phyloP scores from a whole-genome alignment of 2,888 invertebrate species.

The Druceiella hillmani region DNA sequence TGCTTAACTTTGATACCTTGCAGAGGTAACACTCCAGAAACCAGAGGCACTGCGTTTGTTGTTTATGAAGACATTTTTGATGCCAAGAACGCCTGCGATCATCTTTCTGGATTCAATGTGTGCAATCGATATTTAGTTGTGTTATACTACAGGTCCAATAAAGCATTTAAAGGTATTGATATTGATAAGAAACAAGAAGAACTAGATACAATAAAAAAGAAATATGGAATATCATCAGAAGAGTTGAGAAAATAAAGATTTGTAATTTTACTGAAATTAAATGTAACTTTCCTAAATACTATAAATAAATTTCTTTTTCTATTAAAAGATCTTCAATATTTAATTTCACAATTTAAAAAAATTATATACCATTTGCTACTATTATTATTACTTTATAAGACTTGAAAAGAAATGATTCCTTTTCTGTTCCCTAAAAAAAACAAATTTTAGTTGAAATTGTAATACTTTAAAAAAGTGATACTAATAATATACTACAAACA shows the following conservation, averaged over 20 bases:
- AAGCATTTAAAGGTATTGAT: slow-evolving; percentile 93
- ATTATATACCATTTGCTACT: too few species aligned
- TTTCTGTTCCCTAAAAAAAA: too few species aligned
- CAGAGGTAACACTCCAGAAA: slow-evolving; percentile 96
- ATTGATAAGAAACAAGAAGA: slow-evolving; percentile 95
- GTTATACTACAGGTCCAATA: slow-evolving; percentile 93
- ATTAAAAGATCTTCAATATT: too few species aligned
- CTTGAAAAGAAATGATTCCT: too few species aligned
- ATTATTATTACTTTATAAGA: too few species aligned
- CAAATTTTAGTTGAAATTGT: too few species aligned
- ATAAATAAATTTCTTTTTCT: too few species aligned
- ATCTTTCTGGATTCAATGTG: slow-evolving; percentile 97
- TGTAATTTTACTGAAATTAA: too few species aligned
- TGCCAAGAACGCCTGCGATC: slow-evolving; percentile 99
- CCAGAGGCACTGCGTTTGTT: slow-evolving; percentile 97
- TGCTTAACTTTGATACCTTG: slow-evolving; percentile 29
- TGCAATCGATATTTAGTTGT: slow-evolving; percentile 99
- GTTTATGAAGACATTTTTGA: slow-evolving; percentile 99
- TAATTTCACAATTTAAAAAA: too few species aligned
- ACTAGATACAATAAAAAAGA: slow-evolving; percentile 90
- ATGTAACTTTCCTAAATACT: too few species aligned
- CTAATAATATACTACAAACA: too few species aligned
- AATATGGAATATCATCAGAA: slow-evolving; percentile 74
- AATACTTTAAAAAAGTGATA: too few species aligned
- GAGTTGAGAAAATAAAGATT: slow-evolving; percentile 48